Conservation (phyloP, 1,140 invertebrate species). For the Drosophila fuyamai region DNA sequence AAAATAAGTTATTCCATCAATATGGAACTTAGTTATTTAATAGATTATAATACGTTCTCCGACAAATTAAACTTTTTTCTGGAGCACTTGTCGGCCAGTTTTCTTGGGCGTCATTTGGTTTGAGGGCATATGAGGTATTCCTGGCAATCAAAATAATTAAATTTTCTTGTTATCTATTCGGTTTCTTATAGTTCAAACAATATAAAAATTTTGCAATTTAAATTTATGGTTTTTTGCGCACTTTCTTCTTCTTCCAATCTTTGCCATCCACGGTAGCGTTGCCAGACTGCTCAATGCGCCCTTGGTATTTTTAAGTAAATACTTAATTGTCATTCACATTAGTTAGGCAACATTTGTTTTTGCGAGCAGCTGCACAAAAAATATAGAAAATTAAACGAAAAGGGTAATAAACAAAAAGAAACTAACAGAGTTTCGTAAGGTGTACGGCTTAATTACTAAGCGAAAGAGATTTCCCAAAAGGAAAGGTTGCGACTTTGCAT, state of each 20-base stretch:
- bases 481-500: neutral
- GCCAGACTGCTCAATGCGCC: neutral
- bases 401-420: neutral
- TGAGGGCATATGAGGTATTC: neutral
- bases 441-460: neutral
- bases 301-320: neutral
- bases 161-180: no score
- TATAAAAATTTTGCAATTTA: neutral
- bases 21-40: no score
- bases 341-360: neutral
- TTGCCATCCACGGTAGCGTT: neutral
- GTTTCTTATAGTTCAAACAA: no score
- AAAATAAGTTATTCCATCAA: no score
- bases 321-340: neutral
- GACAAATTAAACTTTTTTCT: no score
- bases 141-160: no score
- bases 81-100: neutral
- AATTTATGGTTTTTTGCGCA: neutral
- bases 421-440: neutral
- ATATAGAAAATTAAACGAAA: conserved; percentile 1
- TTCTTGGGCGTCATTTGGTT: neutral
- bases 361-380: conserved; percentile 11
- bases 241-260: neutral
- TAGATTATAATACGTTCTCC: neutral
- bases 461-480: no score